Evolutionary conservation across 1,140 invertebrate species (phyloP).

Genomic region (Papilio glaucus): DNA sequence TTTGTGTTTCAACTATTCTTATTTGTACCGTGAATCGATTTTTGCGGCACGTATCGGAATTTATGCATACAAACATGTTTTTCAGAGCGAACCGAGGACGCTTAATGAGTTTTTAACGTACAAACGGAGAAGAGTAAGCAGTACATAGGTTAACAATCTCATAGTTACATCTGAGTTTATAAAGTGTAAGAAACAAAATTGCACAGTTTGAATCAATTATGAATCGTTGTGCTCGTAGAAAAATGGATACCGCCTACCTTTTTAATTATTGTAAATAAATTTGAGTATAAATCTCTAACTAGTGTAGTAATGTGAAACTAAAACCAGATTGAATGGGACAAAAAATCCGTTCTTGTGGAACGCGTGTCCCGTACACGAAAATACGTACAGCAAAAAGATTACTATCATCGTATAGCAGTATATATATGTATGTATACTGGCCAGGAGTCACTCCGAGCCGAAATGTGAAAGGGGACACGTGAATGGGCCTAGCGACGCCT

Average conservation of each 20-base stretch:
- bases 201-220: too few relatives aligned
- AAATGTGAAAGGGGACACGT: conserved; percentile 34
- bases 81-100: not conserved
- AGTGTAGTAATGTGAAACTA: not conserved
- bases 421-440: not conserved
- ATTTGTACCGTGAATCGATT: conserved; percentile 8
- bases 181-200: too few relatives aligned
- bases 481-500: conserved; percentile 33
- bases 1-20: conserved; percentile 8
- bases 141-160: not conserved
- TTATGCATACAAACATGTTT: conserved; percentile 20
- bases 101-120: conserved; percentile 21
- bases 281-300: not conserved
- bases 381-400: conserved; percentile 3
- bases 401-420: conserved; percentile 14
- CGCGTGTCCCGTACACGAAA: conserved; percentile 15
- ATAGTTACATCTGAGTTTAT: not conserved
- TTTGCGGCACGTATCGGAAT: not conserved
- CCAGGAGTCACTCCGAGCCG: conserved; percentile 22
- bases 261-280: not conserved
- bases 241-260: too few relatives aligned
- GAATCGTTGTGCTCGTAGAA: too few relatives aligned
- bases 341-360: not conserved
- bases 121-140: not conserved
- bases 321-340: not conserved